phyloP scores from a whole-genome alignment of 2,797 vertebrate genomes.

The Phataginus tricuspis region DNA sequence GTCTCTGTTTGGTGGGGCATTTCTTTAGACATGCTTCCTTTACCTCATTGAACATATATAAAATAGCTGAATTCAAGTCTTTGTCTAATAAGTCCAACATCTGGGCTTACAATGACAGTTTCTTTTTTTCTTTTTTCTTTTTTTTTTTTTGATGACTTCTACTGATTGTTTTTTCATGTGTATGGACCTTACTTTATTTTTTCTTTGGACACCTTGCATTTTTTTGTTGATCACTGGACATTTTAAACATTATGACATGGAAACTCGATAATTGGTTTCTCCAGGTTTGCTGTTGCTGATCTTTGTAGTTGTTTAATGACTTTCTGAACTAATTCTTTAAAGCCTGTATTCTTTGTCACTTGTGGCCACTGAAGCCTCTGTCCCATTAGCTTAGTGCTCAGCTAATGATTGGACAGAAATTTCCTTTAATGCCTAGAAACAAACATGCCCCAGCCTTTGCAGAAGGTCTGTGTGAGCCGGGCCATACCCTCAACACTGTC shows the following conservation, averaged over 20 bases:
- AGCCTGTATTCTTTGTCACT: no score
- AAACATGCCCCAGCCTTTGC: not conserved
- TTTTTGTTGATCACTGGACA: not conserved
- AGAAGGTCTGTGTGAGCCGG: not conserved
- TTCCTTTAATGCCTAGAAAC: not conserved
- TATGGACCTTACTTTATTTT: not conserved
- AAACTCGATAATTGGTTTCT: no score
- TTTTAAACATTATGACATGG: not conserved
- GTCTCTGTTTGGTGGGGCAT: not conserved
- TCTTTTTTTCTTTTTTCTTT: no score
- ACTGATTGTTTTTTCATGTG: not conserved
- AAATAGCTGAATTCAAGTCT: not conserved
- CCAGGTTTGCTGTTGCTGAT: no score
- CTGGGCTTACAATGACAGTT: not conserved
- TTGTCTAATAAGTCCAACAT: not conserved
- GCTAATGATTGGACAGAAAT: not conserved
- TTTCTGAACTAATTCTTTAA: no score
- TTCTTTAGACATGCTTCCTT: not conserved
- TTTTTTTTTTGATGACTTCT: no score
- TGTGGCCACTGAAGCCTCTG: no score
- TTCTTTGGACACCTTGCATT: not conserved
- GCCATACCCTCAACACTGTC: not conserved
- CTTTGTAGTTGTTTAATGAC: no score
- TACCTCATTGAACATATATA: not conserved
- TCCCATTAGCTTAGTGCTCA: no score